Evolutionary conservation across 2,888 invertebrate genomes (phyloP), one percentile per base, ranked within the genome.

Genomic region (Spodoptera picta): DNA sequence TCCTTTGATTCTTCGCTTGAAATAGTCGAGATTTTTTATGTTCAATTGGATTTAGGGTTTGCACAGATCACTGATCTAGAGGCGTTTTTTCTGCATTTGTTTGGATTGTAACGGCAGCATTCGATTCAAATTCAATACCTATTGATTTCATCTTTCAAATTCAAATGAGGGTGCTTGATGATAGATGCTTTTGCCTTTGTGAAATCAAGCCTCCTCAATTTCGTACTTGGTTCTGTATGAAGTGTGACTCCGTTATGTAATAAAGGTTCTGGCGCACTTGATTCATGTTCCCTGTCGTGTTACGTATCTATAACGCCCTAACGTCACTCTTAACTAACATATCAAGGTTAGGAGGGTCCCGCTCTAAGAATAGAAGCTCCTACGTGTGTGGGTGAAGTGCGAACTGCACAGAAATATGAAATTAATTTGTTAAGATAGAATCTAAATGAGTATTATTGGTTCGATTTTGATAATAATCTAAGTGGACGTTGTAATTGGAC

Each of bases 311-410:
- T 45, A 52, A 61, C 66, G 69, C 74, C 74, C 80, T 69, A 65
- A 60, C 55, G 69, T 72, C 77, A 76, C 63, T 74, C 64, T 66
- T 67, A 76, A 81, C 71, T 66, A 69, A 62, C 69, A 61, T 54
- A 63, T 66, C 80, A 83, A 82, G 83, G 83, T 79, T 74, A 81
- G 60, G 68, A 77, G 83, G 80, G 79, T 77, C 69, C 64, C 27
- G 52, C 48, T 71, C 77, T 49, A 70, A 75, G 73, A 80, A 83
- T 82, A 82, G 79, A 73, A 23, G 54, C 56, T 71, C 55, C 56
- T 19, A 64, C 58, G 36, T 70, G 36, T 57, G 45, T 50, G 59
- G 11, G 24, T 49, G 46, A 62, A 54, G 53, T 54, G 47, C 45
- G 47, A 75, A 43, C 12, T 63, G 42, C 50, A 54, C 56, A 62